Conservation (phyloP, 2,113 vertebrate species). For the Trichomycterus rosablanca region DNA sequence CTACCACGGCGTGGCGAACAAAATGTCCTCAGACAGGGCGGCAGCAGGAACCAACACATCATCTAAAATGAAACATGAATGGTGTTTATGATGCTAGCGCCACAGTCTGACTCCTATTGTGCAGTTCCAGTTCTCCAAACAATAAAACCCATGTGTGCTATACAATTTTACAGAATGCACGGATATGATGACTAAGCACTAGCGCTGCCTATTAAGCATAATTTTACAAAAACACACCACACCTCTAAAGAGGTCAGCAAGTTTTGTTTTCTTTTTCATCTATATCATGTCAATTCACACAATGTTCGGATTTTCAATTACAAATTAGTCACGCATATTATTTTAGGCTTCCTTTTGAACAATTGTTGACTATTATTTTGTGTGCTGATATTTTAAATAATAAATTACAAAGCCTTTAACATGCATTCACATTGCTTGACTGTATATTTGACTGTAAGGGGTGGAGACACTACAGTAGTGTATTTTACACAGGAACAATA, state of each 20-base stretch:
- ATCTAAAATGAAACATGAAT: not conserved
- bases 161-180: slow-evolving; percentile 10
- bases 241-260: not conserved
- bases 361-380: no score
- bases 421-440: no score
- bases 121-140: slow-evolving; percentile 6
- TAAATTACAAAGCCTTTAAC: no score
- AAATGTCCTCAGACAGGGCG: slow-evolving; percentile 9
- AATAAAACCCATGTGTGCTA: not conserved
- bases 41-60: not conserved
- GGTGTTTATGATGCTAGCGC: not conserved
- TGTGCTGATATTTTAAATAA: no score
- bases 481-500: no score
- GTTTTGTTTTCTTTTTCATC: no score
- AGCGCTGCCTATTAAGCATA: not conserved
- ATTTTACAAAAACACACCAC: slow-evolving; percentile 14
- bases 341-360: no score
- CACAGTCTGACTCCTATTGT: not conserved
- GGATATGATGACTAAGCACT: slow-evolving; percentile 16
- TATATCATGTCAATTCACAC: not conserved
- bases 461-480: no score
- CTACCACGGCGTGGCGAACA: not conserved
- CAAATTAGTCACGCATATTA: no score
- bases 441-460: no score
- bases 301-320: not conserved